These are phyloP conservation scores for Geotrypetes seraphini DNA, from an alignment of 2,797 vertebrate species.

Conservation along the genomic window DNA sequence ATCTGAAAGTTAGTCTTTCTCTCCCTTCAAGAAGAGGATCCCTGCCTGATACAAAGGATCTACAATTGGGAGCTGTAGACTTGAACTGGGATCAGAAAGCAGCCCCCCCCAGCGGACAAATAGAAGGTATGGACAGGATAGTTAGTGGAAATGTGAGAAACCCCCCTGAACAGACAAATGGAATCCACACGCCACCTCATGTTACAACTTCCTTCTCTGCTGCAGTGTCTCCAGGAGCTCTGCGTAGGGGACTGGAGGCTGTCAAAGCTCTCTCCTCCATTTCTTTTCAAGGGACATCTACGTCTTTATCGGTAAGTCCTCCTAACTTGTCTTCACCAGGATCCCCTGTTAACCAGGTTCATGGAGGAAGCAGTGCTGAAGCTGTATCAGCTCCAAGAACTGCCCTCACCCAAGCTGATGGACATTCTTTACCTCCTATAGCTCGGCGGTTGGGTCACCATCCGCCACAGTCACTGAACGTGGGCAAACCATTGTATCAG, in stretches of 20 bases:
- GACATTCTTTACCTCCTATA: constrained; percentile 84
- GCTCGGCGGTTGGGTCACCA: constrained; percentile 91
- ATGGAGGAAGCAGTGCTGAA: constrained; percentile 14
- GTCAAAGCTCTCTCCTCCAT: constrained; percentile 74
- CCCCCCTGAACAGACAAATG: constrained; percentile 75
- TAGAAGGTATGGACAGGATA: constrained; percentile 34
- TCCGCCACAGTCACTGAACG: constrained; percentile 92
- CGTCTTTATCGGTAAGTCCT: constrained; percentile 33
- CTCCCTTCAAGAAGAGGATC: constrained; percentile 40
- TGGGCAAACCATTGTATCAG: constrained; percentile 95
- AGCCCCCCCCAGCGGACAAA: constrained; percentile 17
- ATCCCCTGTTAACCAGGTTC: constrained; percentile 36
- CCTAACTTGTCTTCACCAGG: constrained; percentile 44
- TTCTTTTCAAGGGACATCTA: constrained; percentile 14
- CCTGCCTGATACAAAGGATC: constrained; percentile 55
- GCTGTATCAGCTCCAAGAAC: constrained; percentile 43
- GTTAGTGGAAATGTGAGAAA: constrained; percentile 29
- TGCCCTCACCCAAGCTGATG: constrained; percentile 54
- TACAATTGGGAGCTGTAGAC: constrained; percentile 58
- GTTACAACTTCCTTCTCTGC: constrained; percentile 58
- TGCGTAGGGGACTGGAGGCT: constrained; percentile 82
- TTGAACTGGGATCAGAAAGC: constrained; percentile 76
- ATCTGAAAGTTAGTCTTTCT: constrained; percentile 38
- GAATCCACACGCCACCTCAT: constrained; percentile 69
- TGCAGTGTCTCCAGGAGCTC: constrained; percentile 77